Evolutionary conservation across 2,797 vertebrate genomes (phyloP), one percentile per base, ranked within the genome.

Genomic region (Graptemys geographica): DNA sequence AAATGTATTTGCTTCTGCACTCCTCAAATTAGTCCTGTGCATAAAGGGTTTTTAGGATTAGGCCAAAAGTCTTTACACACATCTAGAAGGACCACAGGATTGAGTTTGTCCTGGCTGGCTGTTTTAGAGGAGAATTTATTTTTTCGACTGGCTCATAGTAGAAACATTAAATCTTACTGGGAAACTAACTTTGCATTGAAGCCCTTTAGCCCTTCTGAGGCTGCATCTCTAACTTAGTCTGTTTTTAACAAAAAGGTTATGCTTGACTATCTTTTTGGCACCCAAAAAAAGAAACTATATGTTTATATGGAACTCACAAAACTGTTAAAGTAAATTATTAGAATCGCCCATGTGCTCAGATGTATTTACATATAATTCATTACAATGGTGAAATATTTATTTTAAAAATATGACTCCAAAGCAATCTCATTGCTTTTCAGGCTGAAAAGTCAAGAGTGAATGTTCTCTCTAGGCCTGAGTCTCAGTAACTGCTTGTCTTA

Each of bases 331-430:
- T 74, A 59, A 49, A 62, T 18, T 28, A 2, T 59, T 87, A 74
- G 44, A 89, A 28, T 62, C 25, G 18, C 4, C 8, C 33, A n/a
- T 0, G 1, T 55, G 89, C 93, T 86, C 90, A 53, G 19, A 83
- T 62, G 84, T 6, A 16, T 86, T 95, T 88, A 25, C 76, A 92
- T 94, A 84, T 2, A 79, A 91, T 76, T 93, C 2, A 59, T 76
- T 91, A 56, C 28, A 93, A 79, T 33, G 2, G 18, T n/a, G 8
- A n/a, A 92, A 91, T 79, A 37, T 12, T 85, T 85, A n/a, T 82
- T 69, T 90, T 49, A 72, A 52, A 91, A 96, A 95, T 33, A 19
- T 44, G 95, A 94, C 37, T 13, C 2, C 8, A n/a, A 65, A 79
- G 65, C 37, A 85, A 95, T 83, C 49, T 89, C 4, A 6, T 0